Percentiles rank a stretch among this genome's conserved stretches.
phyloP scores from a whole-genome alignment of 2,888 invertebrate genomes.

The Tetropium fuscum region DNA sequence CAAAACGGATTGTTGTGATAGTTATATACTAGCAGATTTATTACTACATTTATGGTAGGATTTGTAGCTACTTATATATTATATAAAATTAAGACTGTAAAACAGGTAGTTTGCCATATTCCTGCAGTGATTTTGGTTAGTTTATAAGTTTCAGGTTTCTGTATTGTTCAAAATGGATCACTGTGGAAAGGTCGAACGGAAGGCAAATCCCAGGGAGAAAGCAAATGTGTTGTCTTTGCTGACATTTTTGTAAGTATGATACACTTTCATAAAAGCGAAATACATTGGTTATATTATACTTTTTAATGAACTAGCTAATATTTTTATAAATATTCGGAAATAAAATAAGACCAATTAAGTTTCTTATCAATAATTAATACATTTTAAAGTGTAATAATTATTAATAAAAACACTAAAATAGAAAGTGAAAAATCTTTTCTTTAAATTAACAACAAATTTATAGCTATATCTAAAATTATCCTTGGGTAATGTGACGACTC shows the following conservation, averaged over 20 bases:
- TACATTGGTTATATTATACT: not conserved
- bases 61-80: not conserved
- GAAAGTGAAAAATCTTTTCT: too few species aligned
- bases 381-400: not conserved
- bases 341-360: too few species aligned
- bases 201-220: constrained; percentile 29
- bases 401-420: too few species aligned
- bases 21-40: not conserved
- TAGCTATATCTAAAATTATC: too few species aligned
- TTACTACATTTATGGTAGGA: not conserved
- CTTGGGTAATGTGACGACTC: too few species aligned
- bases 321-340: too few species aligned
- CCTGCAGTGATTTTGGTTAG: not conserved
- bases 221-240: constrained; percentile 30
- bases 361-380: too few species aligned
- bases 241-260: constrained; percentile 31
- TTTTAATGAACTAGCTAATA: too few species aligned
- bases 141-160: too few species aligned
- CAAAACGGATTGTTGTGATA: constrained; percentile 5
- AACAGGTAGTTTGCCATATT: not conserved
- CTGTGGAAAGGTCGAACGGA: constrained; percentile 18
- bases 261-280: not conserved
- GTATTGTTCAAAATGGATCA: constrained; percentile 34
- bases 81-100: too few species aligned
- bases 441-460: too few species aligned